These are phyloP conservation scores for Trogon melanurus DNA, from an alignment of 2,113 vertebrate genomes.

Conservation along the genomic window DNA sequence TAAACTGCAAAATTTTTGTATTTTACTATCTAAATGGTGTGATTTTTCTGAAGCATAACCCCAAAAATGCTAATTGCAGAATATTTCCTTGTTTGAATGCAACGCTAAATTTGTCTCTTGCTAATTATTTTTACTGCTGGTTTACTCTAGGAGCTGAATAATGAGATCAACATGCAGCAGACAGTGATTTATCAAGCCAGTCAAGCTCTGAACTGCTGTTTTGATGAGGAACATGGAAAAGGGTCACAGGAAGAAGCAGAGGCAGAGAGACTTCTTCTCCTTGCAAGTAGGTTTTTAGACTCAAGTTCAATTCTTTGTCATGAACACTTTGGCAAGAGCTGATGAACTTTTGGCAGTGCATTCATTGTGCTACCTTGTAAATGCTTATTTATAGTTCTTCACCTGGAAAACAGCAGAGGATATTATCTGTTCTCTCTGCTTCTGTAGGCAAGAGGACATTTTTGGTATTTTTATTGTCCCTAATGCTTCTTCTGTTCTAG, in stretches of 20 bases:
- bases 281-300: constrained; percentile 86
- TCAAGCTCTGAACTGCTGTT: constrained; percentile 96
- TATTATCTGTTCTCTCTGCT: not conserved
- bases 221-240: constrained; percentile 95
- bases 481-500: not conserved
- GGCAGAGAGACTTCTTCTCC: constrained; percentile 90
- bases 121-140: not conserved
- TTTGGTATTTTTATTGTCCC: not conserved
- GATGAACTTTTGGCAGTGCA: not conserved
- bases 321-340: not conserved
- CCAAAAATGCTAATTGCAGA: not conserved
- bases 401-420: not conserved
- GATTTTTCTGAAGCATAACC: not conserved
- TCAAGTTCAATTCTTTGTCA: not conserved
- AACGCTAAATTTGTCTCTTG: not conserved
- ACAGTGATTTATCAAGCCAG: constrained; percentile 96
- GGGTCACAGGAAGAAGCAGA: constrained; percentile 96
- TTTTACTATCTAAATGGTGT: not conserved
- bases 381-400: not conserved
- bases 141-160: constrained; percentile 79
- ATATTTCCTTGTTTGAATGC: not conserved
- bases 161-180: constrained; percentile 94
- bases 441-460: not conserved
- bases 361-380: not conserved
- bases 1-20: not conserved